These are phyloP conservation scores for Loris lydekkerianus DNA, from an alignment of 2,797 vertebrate species.

Conservation along the genomic window DNA sequence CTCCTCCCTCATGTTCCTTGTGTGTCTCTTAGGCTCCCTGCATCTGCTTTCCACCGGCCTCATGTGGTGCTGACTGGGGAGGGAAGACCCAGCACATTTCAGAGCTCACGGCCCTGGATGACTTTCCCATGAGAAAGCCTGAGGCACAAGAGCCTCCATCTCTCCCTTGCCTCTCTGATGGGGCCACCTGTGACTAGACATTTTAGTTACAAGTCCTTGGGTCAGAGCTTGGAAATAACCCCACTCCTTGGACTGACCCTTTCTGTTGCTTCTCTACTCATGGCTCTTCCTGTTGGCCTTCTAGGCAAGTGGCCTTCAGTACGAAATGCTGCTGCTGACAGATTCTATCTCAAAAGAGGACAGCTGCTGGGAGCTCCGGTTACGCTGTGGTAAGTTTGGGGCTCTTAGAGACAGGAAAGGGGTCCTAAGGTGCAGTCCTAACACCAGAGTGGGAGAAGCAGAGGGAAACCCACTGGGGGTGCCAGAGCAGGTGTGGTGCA, in stretches of 20 bases:
- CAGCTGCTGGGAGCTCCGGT: constrained; percentile 97
- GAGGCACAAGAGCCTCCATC: background rate
- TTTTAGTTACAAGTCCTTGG: background rate
- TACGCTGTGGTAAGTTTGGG: constrained; percentile 95
- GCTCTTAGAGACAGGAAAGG: accelerated
- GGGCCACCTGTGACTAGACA: background rate
- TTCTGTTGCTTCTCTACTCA: background rate
- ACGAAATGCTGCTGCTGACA: constrained; percentile 98
- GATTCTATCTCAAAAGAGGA: constrained; percentile 99
- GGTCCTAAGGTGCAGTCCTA: background rate
- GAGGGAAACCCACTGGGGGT: no score
- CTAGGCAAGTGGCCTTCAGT: constrained; percentile 98
- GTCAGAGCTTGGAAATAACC: background rate
- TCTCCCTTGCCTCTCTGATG: background rate
- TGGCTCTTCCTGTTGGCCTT: constrained; percentile 23
- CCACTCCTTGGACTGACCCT: background rate
- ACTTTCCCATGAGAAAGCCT: background rate
- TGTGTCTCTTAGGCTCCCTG: accelerated
- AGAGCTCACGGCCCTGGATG: background rate
- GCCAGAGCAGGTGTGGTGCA: accelerated
- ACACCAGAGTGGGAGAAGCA: background rate
- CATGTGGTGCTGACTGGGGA: background rate
- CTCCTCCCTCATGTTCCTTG: background rate
- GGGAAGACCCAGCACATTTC: no score
- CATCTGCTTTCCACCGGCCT: background rate